Evolutionary conservation across 2,888 invertebrate genomes (phyloP).

Genomic region (Pyrrhia umbra): DNA sequence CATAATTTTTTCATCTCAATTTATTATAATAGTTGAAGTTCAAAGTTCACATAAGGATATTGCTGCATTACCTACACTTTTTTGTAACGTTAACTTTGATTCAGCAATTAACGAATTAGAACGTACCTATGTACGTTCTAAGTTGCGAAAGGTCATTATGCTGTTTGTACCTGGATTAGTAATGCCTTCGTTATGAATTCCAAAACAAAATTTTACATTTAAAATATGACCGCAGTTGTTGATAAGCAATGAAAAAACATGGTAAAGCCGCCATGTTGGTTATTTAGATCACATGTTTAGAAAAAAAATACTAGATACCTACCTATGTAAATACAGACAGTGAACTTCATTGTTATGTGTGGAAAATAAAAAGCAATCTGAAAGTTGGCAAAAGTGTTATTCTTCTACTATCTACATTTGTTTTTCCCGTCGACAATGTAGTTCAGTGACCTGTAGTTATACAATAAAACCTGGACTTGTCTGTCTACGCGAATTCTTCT

Average conservation of each 20-base stretch:
- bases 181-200: background rate
- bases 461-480: constrained; percentile 49
- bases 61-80: constrained; percentile 20
- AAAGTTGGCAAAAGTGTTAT: constrained; percentile 16
- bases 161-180: too few species aligned
- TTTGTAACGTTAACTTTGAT: background rate
- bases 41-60: constrained; percentile 29
- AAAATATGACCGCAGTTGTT: constrained; percentile 19
- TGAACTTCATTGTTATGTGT: background rate
- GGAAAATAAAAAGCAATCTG: constrained; percentile 4
- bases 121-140: background rate
- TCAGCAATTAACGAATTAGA: background rate
- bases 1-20: constrained; percentile 36
- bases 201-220: constrained; percentile 19
- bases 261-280: background rate
- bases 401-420: constrained; percentile 29
- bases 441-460: constrained; percentile 63
- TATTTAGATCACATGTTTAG: constrained; percentile 24
- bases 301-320: too few species aligned
- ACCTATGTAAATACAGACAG: constrained; percentile 4
- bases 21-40: constrained; percentile 22
- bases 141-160: background rate
- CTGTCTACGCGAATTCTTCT: constrained; percentile 30
- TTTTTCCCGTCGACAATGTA: constrained; percentile 13
- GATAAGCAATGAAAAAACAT: constrained; percentile 12